Evolutionary conservation across 2,797 vertebrate species (phyloP), one percentile per base, ranked within the genome.

Genomic region (Mionectes olivaceus): DNA sequence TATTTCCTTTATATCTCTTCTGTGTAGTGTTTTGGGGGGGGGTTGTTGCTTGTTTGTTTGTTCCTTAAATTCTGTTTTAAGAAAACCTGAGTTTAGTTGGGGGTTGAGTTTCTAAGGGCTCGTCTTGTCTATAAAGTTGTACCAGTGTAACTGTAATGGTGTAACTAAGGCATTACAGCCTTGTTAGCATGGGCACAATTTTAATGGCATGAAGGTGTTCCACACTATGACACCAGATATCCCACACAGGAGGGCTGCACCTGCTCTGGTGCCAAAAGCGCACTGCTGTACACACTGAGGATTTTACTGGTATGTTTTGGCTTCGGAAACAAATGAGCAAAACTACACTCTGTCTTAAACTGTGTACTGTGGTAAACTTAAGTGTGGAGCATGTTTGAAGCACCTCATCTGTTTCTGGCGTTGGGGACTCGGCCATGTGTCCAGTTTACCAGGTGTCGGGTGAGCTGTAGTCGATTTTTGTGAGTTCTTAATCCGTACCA

Each of bases 1-100:
- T 95, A 94, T 93, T 96, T 96, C 93, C 46, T 80, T 94, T 83
- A 76, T 91, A 93, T 94, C 91, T 94, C 87, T 90, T 88, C 63
- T 65, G 33, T 86, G 49, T 93, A 92, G 60, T 76, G 46, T 69
- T 89, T 83, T 90, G n/a, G 47, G 59, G 60, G 64, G 52, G 30
- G 41, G 41, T 71, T n/a, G 12, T 90, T 67, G n/a, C 68, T 43
- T 65, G 61, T 10, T 30, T 68, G 68, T 44, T 30, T 57, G 33
- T 47, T 27, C 61, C 68, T 44, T 25, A 13, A 76, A 23, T 84
- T 90, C 46, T 41, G 17, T 95, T 87, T 50, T 70, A 73, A 82
- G 81, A 73, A 88, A 70, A 39, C 33, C 13, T 33, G 39, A 53
- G 35, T 91, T 74, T 64, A 74, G 47, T 57, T 73, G 68, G n/a